These are phyloP conservation scores for Thalassoma bifasciatum DNA, from an alignment of 2,113 vertebrate genomes.

Conservation along the genomic window DNA sequence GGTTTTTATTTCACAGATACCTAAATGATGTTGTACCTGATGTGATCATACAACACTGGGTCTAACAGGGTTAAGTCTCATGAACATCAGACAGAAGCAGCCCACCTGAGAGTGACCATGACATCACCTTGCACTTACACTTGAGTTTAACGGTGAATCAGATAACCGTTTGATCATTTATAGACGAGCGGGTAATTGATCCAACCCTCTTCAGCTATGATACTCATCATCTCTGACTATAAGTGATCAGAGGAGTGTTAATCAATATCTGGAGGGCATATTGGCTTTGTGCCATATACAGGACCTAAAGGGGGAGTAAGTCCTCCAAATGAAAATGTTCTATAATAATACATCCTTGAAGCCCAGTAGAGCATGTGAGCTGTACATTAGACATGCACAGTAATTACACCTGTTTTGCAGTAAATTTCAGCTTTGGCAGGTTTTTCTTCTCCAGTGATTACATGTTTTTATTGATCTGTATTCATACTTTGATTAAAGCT, in stretches of 20 bases:
- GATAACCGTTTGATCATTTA: neutral
- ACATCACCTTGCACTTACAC: neutral
- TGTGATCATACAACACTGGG: no score
- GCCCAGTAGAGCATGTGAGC: neutral
- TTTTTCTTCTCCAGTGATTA: no score
- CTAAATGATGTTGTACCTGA: no score
- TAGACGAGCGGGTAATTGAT: neutral
- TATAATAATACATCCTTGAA: neutral
- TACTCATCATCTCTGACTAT: neutral
- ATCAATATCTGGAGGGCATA: constrained; percentile 3
- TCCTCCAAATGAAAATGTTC: constrained; percentile 9
- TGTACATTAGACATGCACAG: neutral
- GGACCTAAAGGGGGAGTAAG: neutral
- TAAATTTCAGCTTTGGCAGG: no score
- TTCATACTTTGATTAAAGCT: no score
- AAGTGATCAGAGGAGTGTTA: neutral
- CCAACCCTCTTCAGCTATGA: neutral
- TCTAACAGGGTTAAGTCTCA: no score
- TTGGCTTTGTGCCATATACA: neutral
- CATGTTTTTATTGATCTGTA: no score
- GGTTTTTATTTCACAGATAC: no score
- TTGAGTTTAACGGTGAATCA: neutral
- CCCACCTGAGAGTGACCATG: neutral
- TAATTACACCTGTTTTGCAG: neutral
- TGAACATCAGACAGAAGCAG: neutral